Percentiles rank a stretch among this genome's conserved stretches.
Conservation (phyloP, 2,888 invertebrate species). For the Stenurella melanura region DNA sequence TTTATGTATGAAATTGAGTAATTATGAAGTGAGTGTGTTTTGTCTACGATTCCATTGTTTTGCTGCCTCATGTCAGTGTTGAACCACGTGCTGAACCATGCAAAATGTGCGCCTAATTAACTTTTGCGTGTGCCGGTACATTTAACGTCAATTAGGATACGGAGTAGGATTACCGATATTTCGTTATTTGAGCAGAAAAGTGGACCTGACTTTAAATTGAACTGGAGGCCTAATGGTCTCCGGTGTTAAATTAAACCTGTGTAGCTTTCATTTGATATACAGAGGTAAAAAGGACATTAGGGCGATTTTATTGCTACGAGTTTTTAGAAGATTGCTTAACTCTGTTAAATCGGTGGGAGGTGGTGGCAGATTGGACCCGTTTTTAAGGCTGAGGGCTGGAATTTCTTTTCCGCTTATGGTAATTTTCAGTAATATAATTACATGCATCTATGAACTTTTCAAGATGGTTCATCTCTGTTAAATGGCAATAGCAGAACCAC, state of each 20-base stretch:
- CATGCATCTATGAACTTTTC: not conserved
- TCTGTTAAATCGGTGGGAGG: not conserved
- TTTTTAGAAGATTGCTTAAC: conserved; percentile 16
- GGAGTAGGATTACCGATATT: conserved; percentile 43
- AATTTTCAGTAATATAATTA: conserved; percentile 2
- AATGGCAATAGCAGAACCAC: too few relatives aligned
- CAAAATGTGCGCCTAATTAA: conserved; percentile 27
- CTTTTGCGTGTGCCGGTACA: conserved; percentile 33
- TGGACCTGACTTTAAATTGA: conserved; percentile 42
- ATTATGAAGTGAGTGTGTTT: conserved; percentile 25
- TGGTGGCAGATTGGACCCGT: not conserved
- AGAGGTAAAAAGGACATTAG: conserved; percentile 17
- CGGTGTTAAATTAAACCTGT: conserved; percentile 19
- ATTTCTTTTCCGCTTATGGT: not conserved
- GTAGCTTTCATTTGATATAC: conserved; percentile 32
- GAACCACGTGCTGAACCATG: conserved; percentile 19
- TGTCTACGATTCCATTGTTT: conserved; percentile 27
- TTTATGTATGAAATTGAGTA: conserved; percentile 26
- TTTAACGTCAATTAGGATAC: conserved; percentile 42
- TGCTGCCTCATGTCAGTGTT: conserved; percentile 4
- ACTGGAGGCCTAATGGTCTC: conserved; percentile 30
- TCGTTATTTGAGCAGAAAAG: conserved; percentile 43
- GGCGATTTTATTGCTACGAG: conserved; percentile 17
- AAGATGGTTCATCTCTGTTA: not conserved
- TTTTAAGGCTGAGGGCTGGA: not conserved